Conservation (phyloP, 2,797 vertebrate genomes). For the Sarcophilus harrisii region DNA sequence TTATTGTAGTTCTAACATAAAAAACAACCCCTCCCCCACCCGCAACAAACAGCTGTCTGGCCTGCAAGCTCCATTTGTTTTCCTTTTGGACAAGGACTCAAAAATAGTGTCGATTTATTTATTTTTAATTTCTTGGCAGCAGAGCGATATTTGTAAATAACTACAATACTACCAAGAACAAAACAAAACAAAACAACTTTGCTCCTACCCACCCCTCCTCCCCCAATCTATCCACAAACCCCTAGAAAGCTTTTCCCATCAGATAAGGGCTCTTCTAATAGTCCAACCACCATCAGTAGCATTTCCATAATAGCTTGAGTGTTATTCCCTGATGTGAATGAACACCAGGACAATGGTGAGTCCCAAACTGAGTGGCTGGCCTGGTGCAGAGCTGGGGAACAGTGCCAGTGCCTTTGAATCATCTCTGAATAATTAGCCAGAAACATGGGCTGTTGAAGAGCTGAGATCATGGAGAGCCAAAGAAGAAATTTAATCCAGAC, state of each 20-base stretch:
- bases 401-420: constrained; percentile 7
- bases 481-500: constrained; percentile 32
- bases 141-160: constrained; percentile 58
- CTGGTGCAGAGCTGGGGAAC: neutral
- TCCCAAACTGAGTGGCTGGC: neutral
- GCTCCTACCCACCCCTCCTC: constrained; percentile 31
- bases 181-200: constrained; percentile 39
- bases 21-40: constrained; percentile 55
- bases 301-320: constrained; percentile 17
- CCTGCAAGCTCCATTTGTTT: constrained; percentile 60
- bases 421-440: constrained; percentile 5
- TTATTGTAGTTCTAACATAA: constrained; percentile 69
- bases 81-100: constrained; percentile 51
- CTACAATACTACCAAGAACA: constrained; percentile 64
- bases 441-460: neutral
- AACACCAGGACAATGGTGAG: neutral
- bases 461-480: constrained; percentile 18
- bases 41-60: constrained; percentile 68
- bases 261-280: constrained; percentile 25
- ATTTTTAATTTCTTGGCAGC: constrained; percentile 79
- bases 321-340: neutral
- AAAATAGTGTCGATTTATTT: constrained; percentile 71
- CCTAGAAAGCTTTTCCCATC: constrained; percentile 22
- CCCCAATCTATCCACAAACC: neutral
- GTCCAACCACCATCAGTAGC: neutral